phyloP scores from a whole-genome alignment of 2,888 invertebrate genomes.

The Tinea trinotella region DNA sequence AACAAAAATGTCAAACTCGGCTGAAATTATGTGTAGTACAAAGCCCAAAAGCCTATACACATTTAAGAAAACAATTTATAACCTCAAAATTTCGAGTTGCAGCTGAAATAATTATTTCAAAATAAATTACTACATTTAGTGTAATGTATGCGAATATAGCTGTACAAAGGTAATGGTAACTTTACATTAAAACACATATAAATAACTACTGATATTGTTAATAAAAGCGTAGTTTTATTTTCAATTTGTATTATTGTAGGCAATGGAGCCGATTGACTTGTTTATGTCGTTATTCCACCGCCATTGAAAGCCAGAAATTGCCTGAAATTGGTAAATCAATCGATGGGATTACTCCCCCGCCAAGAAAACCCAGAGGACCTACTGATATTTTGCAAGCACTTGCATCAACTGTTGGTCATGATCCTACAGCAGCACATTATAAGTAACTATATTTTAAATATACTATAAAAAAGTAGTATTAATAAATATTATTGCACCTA shows the following conservation, averaged over 20 bases:
- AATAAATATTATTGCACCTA: no score
- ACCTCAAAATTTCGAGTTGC: no score
- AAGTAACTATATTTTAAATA: conserved; percentile 65
- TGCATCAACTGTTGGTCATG: conserved; percentile 82
- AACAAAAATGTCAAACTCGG: no score
- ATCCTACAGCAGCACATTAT: conserved; percentile 89
- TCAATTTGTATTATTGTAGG: conserved; percentile 33
- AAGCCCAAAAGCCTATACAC: no score
- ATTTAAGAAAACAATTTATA: no score
- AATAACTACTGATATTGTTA: no score
- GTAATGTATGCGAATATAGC: conserved; percentile 43
- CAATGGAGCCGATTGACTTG: conserved; percentile 48
- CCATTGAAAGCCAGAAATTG: conserved; percentile 52
- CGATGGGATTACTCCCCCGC: conserved; percentile 72
- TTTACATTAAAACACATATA: no score
- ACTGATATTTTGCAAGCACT: conserved; percentile 88
- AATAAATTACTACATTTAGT: background rate
- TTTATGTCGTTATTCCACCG: conserved; percentile 44
- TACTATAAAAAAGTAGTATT: no score
- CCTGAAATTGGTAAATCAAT: conserved; percentile 41
- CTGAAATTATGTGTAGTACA: no score
- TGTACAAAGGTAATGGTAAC: conserved; percentile 39
- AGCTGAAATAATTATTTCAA: background rate
- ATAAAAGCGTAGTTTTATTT: background rate
- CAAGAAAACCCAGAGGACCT: conserved; percentile 80